phyloP scores from a whole-genome alignment of 2,888 invertebrate genomes.

The Lasioglossum malachurum region DNA sequence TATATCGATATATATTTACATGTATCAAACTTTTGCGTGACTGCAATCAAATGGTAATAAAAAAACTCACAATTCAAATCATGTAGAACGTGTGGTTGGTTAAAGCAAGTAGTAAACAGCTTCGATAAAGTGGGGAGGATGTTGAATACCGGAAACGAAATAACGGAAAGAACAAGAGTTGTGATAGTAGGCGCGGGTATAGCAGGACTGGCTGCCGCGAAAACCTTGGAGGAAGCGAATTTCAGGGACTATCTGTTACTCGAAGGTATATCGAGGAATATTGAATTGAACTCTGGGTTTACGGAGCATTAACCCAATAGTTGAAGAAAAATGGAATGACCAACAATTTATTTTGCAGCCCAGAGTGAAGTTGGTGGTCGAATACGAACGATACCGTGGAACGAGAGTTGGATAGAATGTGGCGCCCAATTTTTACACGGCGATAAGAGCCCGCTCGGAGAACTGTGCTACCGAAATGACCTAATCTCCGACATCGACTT shows the following conservation, averaged over 20 bases:
- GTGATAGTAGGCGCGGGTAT: conserved; percentile 88
- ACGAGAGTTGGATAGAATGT: conserved; percentile 85
- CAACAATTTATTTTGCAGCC: conserved; percentile 77
- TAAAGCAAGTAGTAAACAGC: conserved; percentile 68
- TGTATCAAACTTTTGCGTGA: neutral
- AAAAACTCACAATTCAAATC: conserved; percentile 63
- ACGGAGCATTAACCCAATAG: neutral
- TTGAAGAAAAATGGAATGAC: neutral
- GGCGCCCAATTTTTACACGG: conserved; percentile 90
- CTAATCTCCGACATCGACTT: conserved; percentile 85
- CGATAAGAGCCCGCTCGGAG: conserved; percentile 86
- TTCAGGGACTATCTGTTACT: conserved; percentile 86
- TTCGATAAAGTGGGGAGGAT: conserved; percentile 57
- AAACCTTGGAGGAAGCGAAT: conserved; percentile 84
- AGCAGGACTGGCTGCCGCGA: conserved; percentile 87
- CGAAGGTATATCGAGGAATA: conserved; percentile 84
- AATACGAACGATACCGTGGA: conserved; percentile 84
- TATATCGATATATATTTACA: conserved; percentile 4
- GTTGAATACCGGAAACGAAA: conserved; percentile 32
- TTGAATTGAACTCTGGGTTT: neutral
- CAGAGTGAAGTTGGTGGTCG: conserved; percentile 86
- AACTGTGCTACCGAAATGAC: conserved; percentile 84
- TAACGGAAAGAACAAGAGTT: conserved; percentile 79
- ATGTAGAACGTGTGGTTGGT: conserved; percentile 72
- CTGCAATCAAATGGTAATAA: conserved; percentile 29